Evolutionary conservation across 2,113 vertebrate species (phyloP).

Genomic region (Triplophysa tibetana): DNA sequence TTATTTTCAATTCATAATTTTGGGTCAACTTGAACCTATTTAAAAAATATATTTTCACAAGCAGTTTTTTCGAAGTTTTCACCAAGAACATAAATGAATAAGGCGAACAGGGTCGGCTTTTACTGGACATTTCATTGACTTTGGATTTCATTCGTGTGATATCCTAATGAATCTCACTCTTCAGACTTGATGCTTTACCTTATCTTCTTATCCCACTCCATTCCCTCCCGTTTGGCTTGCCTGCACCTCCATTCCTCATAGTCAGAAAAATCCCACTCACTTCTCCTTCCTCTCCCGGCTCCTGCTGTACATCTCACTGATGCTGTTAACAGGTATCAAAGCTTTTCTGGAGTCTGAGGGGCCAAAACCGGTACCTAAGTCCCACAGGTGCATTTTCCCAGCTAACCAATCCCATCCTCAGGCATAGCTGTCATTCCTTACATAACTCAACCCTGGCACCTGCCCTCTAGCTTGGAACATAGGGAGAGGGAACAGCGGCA

Average conservation of each 20-base stretch:
- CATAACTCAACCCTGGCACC: constrained; percentile 39
- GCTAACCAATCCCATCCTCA: constrained; percentile 37
- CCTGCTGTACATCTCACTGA: constrained; percentile 23
- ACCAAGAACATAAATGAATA: background rate
- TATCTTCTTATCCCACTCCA: constrained; percentile 9
- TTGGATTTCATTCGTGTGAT: background rate
- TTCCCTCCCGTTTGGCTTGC: background rate
- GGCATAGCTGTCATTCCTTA: constrained; percentile 45
- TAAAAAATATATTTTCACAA: too few species aligned
- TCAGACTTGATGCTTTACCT: background rate
- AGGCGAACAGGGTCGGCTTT: background rate
- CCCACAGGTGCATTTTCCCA: constrained; percentile 46
- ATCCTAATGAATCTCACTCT: background rate
- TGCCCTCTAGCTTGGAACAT: constrained; percentile 30
- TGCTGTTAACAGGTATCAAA: constrained; percentile 35
- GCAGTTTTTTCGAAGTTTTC: too few species aligned
- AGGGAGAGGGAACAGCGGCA: constrained; percentile 17
- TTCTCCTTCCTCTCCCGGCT: constrained; percentile 9
- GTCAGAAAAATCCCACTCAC: constrained; percentile 3
- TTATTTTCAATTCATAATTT: too few species aligned
- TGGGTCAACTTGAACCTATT: too few species aligned
- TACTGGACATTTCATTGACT: background rate
- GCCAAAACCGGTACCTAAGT: constrained; percentile 37
- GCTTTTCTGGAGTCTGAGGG: constrained; percentile 15
- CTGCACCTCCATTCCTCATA: constrained; percentile 6